Base-by-base conservation (phyloP, 1,140 invertebrate species). In the Archivesica marissinica region DNA sequence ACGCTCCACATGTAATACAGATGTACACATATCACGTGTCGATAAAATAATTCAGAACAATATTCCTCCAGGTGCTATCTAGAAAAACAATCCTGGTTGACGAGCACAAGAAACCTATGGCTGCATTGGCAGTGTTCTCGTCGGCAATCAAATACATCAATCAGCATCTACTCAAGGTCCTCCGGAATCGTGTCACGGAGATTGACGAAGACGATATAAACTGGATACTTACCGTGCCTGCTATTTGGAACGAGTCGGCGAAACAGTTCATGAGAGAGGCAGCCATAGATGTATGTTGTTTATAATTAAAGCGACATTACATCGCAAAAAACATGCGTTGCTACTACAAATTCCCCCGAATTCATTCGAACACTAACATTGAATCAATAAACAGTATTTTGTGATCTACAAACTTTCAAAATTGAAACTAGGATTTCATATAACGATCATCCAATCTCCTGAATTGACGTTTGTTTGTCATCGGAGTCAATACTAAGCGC, bases 231-330 rank as follows among this genome's bases (percentile, higher is more conserved):
- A 78, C 52, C 11, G 52, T 59, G 11, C 52, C 75, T 56, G 75
- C 75, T 6, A 78, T 78, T 2, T 78, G 75, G 75, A 61, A 78
- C 54, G 75, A 78, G 7, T 78, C 52, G 3, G 75, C 75, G 1
- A 78, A 78, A 78, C 75, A 78, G 44, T 61, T 78, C 30, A 78
- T 61, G 75, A 23, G 39, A 23, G 30, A 61, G 23, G 75, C 75
- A 0, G 70, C 23, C 7, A 59, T 28, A 23, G 54, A 59, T 9
- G 66, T 23, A 68, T n/a, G 35, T 64, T 4, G 23, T 33, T 11
- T 64, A 7, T 59, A 23, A 23, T 9, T n/a, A n/a, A n/a, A n/a
- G n/a, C n/a, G n/a, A n/a, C n/a, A n/a, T n/a, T n/a, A n/a, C n/a
- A n/a, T n/a, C n/a, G n/a, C n/a, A n/a, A n/a, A n/a, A n/a, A n/a